A percentile compares a stretch with the other conserved stretches of the same genome.
These are phyloP conservation scores for Botia kubotai DNA, from an alignment of 2,797 vertebrate genomes.

Conservation along the genomic window DNA sequence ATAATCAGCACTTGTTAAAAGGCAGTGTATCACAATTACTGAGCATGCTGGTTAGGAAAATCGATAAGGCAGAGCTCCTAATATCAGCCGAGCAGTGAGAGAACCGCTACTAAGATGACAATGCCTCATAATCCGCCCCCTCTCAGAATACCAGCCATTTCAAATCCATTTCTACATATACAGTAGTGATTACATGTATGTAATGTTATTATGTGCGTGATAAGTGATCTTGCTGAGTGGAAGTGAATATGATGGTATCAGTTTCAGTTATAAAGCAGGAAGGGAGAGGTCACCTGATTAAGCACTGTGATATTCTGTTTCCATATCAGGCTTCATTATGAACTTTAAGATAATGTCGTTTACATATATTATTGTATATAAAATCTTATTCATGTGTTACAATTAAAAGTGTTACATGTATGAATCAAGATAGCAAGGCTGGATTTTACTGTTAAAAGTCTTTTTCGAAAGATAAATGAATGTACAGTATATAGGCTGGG, in stretches of 20 bases:
- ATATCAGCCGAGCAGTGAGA: conserved; percentile 73
- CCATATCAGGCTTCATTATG: conserved; percentile 56
- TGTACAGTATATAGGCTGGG: background rate
- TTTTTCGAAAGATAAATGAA: background rate
- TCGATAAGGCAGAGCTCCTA: conserved; percentile 79
- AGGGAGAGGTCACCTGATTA: conserved; percentile 79
- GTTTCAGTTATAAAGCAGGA: conserved; percentile 68
- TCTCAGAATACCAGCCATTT: conserved; percentile 77
- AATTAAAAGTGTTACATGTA: background rate
- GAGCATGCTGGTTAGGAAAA: conserved; percentile 73
- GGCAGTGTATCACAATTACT: conserved; percentile 75
- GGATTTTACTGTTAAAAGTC: background rate
- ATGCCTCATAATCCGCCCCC: conserved; percentile 69
- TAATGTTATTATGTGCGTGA: conserved; percentile 78
- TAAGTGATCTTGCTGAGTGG: conserved; percentile 75
- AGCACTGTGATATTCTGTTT: conserved; percentile 75
- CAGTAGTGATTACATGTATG: conserved; percentile 78
- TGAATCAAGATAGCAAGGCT: background rate
- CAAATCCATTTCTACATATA: conserved; percentile 83
- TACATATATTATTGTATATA: conserved; percentile 18
- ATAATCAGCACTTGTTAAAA: conserved; percentile 81
- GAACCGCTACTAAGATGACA: conserved; percentile 77
- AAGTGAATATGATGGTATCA: conserved; percentile 74
- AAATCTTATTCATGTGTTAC: conserved; percentile 1
- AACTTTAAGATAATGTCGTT: conserved; percentile 8